Conservation (phyloP, 2,888 invertebrate genomes). For the Liodrosophila aerea region DNA sequence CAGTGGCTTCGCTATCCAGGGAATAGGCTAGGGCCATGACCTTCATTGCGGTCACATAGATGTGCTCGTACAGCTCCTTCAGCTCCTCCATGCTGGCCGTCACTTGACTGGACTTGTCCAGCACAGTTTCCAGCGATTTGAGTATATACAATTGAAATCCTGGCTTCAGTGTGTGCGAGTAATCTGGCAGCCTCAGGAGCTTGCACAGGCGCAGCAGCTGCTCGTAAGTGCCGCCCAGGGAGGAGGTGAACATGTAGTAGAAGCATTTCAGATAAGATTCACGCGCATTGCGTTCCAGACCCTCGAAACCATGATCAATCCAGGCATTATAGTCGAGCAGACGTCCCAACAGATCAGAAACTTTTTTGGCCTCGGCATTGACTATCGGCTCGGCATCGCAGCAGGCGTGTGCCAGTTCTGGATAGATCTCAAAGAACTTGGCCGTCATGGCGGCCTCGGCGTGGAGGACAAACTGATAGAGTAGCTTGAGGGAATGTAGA, state of each 20-base stretch:
- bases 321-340: conserved; percentile 79
- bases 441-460: conserved; percentile 80
- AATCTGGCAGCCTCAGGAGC: conserved; percentile 68
- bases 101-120: conserved; percentile 50
- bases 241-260: conserved; percentile 74
- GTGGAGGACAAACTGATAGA: conserved; percentile 81
- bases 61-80: conserved; percentile 47
- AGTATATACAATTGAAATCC: conserved; percentile 76
- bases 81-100: conserved; percentile 46
- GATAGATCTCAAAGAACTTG: conserved; percentile 81
- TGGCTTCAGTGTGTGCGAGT: conserved; percentile 75
- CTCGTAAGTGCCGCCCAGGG: conserved; percentile 52
- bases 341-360: conserved; percentile 80
- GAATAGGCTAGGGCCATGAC: conserved; percentile 77
- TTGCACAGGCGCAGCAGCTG: conserved; percentile 69
- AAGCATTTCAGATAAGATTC: conserved; percentile 80
- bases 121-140: conserved; percentile 62
- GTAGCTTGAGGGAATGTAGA: conserved; percentile 79
- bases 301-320: conserved; percentile 78
- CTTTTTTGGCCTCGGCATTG: conserved; percentile 76
- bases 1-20: conserved; percentile 25
- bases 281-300: conserved; percentile 71
- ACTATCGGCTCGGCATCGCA: conserved; percentile 73
- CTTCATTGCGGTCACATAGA: conserved; percentile 78
- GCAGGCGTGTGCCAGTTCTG: conserved; percentile 77